Evolutionary conservation across 2,888 invertebrate genomes (phyloP).

Genomic region (Tryphoninae sp.): DNA sequence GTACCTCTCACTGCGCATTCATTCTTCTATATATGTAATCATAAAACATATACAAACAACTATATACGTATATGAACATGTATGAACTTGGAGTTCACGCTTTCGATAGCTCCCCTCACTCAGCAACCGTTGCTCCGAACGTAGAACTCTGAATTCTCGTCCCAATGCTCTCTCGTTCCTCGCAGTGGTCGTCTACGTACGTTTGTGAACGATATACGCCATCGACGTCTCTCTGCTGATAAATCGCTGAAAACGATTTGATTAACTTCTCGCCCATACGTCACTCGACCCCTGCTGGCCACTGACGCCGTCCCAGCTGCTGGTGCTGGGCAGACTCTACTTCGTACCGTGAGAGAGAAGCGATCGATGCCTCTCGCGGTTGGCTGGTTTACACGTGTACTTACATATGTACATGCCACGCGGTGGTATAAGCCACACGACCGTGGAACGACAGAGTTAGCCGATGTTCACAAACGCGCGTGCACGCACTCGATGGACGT

Average conservation of each 20-base stretch:
- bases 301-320: constrained; percentile 44
- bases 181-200: background rate
- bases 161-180: background rate
- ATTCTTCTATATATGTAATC: background rate
- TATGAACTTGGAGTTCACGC: background rate
- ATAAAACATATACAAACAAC: background rate
- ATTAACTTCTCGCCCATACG: constrained; percentile 73
- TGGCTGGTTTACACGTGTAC: constrained; percentile 71
- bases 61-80: background rate
- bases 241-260: constrained; percentile 74
- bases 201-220: constrained; percentile 12
- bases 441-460: constrained; percentile 29
- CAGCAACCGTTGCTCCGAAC: background rate
- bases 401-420: constrained; percentile 65
- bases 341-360: constrained; percentile 35
- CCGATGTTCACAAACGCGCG: constrained; percentile 48
- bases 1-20: background rate
- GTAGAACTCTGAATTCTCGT: constrained; percentile 20
- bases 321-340: constrained; percentile 15
- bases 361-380: constrained; percentile 69
- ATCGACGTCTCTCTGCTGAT: constrained; percentile 64
- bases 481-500: constrained; percentile 13
- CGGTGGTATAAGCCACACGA: constrained; percentile 52
- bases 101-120: background rate
- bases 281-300: constrained; percentile 65